A percentile compares a stretch with the other conserved stretches of the same genome.
Conservation (phyloP, 2,888 invertebrate species). For the Luperina nickerlii region DNA sequence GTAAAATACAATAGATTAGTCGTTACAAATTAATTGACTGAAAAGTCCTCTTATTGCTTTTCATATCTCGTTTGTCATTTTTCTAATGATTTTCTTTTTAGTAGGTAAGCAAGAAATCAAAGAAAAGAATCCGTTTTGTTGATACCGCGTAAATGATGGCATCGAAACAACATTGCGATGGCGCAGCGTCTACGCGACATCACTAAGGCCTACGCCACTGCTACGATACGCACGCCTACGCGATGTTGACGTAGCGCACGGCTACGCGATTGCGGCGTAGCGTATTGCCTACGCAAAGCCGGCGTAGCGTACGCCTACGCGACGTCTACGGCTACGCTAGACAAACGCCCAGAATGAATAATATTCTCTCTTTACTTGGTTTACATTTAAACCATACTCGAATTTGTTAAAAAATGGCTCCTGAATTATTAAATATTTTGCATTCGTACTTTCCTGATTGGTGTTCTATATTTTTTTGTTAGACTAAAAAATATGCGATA, state of each 20-base stretch:
- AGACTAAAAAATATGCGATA: not conserved
- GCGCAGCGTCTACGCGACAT: not conserved
- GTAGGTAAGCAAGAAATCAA: not conserved
- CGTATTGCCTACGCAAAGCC: not conserved
- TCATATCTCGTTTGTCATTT: not conserved
- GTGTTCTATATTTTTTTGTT: not conserved
- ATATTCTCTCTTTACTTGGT: not conserved
- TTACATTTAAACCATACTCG: not conserved
- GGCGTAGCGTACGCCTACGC: conserved; percentile 11
- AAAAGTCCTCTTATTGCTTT: not conserved
- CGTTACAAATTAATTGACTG: not conserved
- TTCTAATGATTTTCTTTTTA: not conserved
- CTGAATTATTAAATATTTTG: no score
- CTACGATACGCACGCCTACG: not conserved
- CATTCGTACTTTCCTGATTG: not conserved
- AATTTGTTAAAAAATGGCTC: not conserved
- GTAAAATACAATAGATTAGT: not conserved
- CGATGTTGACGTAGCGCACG: not conserved
- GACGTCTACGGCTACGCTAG: conserved; percentile 20
- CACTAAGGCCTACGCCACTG: conserved; percentile 12
- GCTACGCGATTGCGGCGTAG: not conserved
- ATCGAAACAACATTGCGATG: not conserved
- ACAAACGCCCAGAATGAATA: conserved; percentile 1
- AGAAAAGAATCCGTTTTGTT: not conserved
- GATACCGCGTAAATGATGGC: not conserved